A percentile compares a stretch with the other conserved stretches of the same genome.
phyloP scores from a whole-genome alignment of 2,113 vertebrate species.

The Mola mola region DNA sequence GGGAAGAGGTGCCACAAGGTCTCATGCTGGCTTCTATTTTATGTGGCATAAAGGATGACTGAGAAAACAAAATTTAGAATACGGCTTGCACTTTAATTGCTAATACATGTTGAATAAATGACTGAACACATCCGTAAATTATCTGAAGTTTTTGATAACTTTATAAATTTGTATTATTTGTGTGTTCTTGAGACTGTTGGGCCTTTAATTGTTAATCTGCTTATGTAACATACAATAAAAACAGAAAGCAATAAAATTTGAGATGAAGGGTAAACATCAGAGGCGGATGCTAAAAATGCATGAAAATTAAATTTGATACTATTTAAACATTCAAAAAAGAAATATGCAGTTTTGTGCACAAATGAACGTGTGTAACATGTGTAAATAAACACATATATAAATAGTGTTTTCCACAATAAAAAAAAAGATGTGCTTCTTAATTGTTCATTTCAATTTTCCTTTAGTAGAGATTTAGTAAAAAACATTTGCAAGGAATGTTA shows the following conservation, averaged over 20 bases:
- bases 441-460: not conserved
- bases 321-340: slow-evolving; percentile 28
- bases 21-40: slow-evolving; percentile 57
- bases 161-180: too few species aligned
- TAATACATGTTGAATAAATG: too few species aligned
- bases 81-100: too few species aligned
- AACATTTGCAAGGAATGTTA: slow-evolving; percentile 26
- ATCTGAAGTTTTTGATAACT: too few species aligned
- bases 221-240: slow-evolving; percentile 13
- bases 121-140: too few species aligned
- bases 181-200: too few species aligned
- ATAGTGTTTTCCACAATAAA: too few species aligned
- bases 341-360: too few species aligned
- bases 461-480: too few species aligned
- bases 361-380: too few species aligned
- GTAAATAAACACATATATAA: too few species aligned
- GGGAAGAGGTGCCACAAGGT: slow-evolving; percentile 58
- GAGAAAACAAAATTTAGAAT: too few species aligned
- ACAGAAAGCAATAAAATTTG: slow-evolving; percentile 15
- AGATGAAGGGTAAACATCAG: slow-evolving; percentile 15
- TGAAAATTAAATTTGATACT: slow-evolving; percentile 25
- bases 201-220: slow-evolving; percentile 28
- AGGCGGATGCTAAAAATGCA: not conserved
- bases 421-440: not conserved
- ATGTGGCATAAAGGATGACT: slow-evolving; percentile 43